These are phyloP conservation scores for Pygathrix nemaeus DNA, from an alignment of 2,113 vertebrate species.

Conservation along the genomic window DNA sequence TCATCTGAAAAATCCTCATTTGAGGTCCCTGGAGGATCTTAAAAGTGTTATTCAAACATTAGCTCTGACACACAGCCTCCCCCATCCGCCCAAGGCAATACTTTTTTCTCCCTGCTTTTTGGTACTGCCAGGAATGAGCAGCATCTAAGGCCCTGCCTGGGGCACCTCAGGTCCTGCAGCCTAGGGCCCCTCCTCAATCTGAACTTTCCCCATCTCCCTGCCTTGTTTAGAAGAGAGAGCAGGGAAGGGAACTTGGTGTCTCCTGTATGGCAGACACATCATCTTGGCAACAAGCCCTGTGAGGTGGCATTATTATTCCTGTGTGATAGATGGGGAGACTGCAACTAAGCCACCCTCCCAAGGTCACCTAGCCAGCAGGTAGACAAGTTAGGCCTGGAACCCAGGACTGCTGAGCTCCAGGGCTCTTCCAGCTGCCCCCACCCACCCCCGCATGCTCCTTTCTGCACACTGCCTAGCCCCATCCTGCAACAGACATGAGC, in stretches of 20 bases:
- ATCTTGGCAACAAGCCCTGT: not conserved
- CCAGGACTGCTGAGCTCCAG: not conserved
- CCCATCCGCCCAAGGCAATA: not conserved
- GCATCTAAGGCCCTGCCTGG: not conserved
- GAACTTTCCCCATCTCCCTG: not conserved
- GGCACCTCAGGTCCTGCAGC: not conserved
- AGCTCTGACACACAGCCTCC: conserved; percentile 50
- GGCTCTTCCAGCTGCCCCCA: not conserved
- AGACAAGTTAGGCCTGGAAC: not conserved
- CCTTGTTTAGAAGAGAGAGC: not conserved
- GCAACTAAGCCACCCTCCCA: not conserved
- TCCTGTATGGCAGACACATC: not conserved
- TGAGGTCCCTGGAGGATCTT: conserved; percentile 65
- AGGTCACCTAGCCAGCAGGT: not conserved
- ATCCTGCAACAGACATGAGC: not conserved
- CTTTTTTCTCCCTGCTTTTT: not conserved
- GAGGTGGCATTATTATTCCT: not conserved
- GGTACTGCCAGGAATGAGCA: not conserved
- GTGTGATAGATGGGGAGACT: not conserved
- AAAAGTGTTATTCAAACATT: conserved; percentile 65
- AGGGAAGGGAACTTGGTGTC: not conserved
- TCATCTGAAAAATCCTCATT: conserved; percentile 60
- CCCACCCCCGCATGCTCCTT: not conserved
- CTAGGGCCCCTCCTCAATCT: not conserved
- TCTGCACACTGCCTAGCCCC: not conserved